Percentiles rank a stretch among this genome's conserved stretches.
These are phyloP conservation scores for Syngnathoides biaculeatus DNA, from an alignment of 2,113 vertebrate species.

Conservation along the genomic window DNA sequence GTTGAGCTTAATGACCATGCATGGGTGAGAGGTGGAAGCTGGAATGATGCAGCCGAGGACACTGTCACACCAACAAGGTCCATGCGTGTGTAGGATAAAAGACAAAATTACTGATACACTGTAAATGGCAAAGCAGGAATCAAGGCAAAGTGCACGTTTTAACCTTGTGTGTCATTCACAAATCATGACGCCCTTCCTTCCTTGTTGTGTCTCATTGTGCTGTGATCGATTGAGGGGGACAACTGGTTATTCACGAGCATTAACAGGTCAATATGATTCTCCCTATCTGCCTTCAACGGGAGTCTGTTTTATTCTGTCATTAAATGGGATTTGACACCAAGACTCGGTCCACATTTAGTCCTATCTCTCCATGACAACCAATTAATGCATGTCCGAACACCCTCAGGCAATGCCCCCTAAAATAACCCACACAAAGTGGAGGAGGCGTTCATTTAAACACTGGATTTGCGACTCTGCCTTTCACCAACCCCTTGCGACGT, in stretches of 20 bases:
- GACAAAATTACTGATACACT: slow-evolving; percentile 19
- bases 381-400: slow-evolving; percentile 65
- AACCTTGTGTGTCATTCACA: slow-evolving; percentile 64
- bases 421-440: slow-evolving; percentile 51
- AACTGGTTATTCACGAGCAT: slow-evolving; percentile 67
- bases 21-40: slow-evolving; percentile 35
- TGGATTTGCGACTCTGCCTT: slow-evolving; percentile 4
- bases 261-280: slow-evolving; percentile 61
- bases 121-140: slow-evolving; percentile 8
- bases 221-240: slow-evolving; percentile 64
- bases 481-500: background rate
- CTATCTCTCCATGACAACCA: slow-evolving; percentile 68
- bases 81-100: slow-evolving; percentile 19
- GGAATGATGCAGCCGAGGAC: slow-evolving; percentile 17
- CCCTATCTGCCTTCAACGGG: slow-evolving; percentile 60
- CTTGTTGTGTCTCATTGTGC: slow-evolving; percentile 57
- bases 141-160: slow-evolving; percentile 28
- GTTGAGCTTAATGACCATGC: slow-evolving; percentile 58
- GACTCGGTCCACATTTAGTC: slow-evolving; percentile 51
- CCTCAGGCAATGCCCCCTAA: slow-evolving; percentile 48
- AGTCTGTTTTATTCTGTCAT: slow-evolving; percentile 66
- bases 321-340: slow-evolving; percentile 62
- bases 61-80: slow-evolving; percentile 11
- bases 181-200: slow-evolving; percentile 49
- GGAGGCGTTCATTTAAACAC: slow-evolving; percentile 29